A percentile compares a stretch with the other conserved stretches of the same genome.
phyloP scores from a whole-genome alignment of 2,888 invertebrate genomes.

The Thera britannica region DNA sequence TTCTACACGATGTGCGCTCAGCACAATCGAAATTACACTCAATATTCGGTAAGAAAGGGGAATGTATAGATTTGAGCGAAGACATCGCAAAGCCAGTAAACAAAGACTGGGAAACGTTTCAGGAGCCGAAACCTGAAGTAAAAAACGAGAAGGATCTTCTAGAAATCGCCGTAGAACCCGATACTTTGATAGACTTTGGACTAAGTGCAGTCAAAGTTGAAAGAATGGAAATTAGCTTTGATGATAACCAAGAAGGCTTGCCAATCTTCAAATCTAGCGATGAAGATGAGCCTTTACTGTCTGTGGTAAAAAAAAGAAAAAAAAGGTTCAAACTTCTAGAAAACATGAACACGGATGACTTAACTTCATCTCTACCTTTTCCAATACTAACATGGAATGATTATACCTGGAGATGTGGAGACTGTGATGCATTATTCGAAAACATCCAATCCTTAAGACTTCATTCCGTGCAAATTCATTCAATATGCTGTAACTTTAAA shows the following conservation, averaged over 20 bases:
- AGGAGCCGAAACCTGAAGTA: slow-evolving; percentile 60
- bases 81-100: slow-evolving; percentile 64
- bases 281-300: slow-evolving; percentile 65
- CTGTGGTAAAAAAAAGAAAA: slow-evolving; percentile 49
- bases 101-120: slow-evolving; percentile 68
- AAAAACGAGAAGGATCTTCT: slow-evolving; percentile 53
- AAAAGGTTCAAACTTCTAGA: slow-evolving; percentile 50
- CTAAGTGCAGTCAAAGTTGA: slow-evolving; percentile 57
- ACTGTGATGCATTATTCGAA: slow-evolving; percentile 73
- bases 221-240: slow-evolving; percentile 43
- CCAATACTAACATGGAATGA: slow-evolving; percentile 66
- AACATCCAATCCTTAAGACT: slow-evolving; percentile 67
- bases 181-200: slow-evolving; percentile 47
- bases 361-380: slow-evolving; percentile 27
- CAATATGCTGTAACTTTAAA: slow-evolving; percentile 69
- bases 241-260: slow-evolving; percentile 48
- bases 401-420: slow-evolving; percentile 70
- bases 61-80: slow-evolving; percentile 33
- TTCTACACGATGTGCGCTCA: slow-evolving; percentile 66
- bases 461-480: slow-evolving; percentile 73
- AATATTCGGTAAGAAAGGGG: slow-evolving; percentile 53
- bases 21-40: slow-evolving; percentile 67
- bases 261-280: slow-evolving; percentile 62
- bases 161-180: slow-evolving; percentile 51
- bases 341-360: slow-evolving; percentile 41